Conservation (phyloP, 2,888 invertebrate genomes). For the Nomada ruficornis region DNA sequence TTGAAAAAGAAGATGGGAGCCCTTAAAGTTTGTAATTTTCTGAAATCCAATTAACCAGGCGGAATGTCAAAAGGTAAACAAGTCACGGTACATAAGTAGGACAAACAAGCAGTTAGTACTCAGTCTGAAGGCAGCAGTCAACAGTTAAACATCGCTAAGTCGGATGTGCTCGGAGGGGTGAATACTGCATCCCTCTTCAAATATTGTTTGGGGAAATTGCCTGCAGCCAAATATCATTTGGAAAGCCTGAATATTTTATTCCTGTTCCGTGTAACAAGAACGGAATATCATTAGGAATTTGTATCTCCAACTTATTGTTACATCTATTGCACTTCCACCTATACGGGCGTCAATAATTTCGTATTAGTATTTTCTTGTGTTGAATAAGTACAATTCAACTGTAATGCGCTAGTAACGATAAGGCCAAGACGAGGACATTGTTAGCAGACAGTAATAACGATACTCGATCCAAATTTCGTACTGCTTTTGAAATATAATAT, state of each 20-base stretch:
- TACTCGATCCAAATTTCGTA: no score
- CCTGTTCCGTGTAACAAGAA: background rate
- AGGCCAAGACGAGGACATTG: no score
- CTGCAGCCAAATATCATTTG: conserved; percentile 25
- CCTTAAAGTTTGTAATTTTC: background rate
- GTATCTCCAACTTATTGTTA: background rate
- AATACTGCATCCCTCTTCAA: conserved; percentile 11
- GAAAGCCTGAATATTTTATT: conserved; percentile 17
- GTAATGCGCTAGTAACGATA: background rate
- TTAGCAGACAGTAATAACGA: no score
- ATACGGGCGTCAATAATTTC: no score
- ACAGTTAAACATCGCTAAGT: conserved; percentile 19
- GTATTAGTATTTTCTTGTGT: no score
- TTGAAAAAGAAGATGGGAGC: no score
- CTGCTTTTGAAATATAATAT: background rate
- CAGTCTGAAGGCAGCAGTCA: conserved; percentile 21
- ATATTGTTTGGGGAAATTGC: conserved; percentile 34
- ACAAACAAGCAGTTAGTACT: conserved; percentile 31
- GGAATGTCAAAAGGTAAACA: conserved; percentile 33
- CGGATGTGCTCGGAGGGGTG: conserved; percentile 16
- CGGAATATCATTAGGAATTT: background rate
- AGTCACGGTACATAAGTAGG: conserved; percentile 29
- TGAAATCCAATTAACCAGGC: conserved; percentile 5
- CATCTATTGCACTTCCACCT: no score
- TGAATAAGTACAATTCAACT: no score